phyloP scores from a whole-genome alignment of 2,888 invertebrate species.

The Caenorhabditis afra region DNA sequence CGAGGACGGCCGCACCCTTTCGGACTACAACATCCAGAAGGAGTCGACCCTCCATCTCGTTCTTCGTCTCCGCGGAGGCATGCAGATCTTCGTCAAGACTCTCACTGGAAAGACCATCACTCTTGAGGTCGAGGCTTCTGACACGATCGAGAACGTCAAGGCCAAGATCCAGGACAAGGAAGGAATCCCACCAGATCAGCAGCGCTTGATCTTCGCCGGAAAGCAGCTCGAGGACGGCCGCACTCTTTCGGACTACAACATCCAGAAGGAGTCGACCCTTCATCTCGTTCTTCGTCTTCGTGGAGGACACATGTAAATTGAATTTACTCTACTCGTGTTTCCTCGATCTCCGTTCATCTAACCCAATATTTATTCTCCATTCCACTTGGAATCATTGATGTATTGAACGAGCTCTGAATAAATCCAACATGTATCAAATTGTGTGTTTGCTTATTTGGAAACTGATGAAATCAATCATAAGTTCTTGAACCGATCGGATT shows the following conservation, averaged over 20 bases:
- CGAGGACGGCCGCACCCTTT: slow-evolving; percentile 70
- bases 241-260: slow-evolving; percentile 71
- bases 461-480: too few species aligned
- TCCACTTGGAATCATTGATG: slow-evolving; percentile 26
- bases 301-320: slow-evolving; percentile 58
- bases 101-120: slow-evolving; percentile 91
- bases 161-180: slow-evolving; percentile 68
- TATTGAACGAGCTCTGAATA: slow-evolving; percentile 57
- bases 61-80: slow-evolving; percentile 81
- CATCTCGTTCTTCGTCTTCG: slow-evolving; percentile 69
- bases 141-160: slow-evolving; percentile 68
- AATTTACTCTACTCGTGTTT: slow-evolving; percentile 34
- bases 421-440: slow-evolving; percentile 27
- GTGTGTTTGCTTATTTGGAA: too few species aligned
- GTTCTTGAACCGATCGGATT: too few species aligned
- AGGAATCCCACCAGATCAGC: slow-evolving; percentile 68
- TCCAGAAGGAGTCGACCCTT: slow-evolving; percentile 69
- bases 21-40: slow-evolving; percentile 72
- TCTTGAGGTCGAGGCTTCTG: slow-evolving; percentile 65
- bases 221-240: slow-evolving; percentile 82
- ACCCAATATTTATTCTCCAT: slow-evolving; percentile 38
- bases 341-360: slow-evolving; percentile 50
- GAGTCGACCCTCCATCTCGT: slow-evolving; percentile 67
- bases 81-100: slow-evolving; percentile 94
- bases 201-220: slow-evolving; percentile 66